phyloP scores from a whole-genome alignment of 2,888 invertebrate genomes.

The Melieria omissa region DNA sequence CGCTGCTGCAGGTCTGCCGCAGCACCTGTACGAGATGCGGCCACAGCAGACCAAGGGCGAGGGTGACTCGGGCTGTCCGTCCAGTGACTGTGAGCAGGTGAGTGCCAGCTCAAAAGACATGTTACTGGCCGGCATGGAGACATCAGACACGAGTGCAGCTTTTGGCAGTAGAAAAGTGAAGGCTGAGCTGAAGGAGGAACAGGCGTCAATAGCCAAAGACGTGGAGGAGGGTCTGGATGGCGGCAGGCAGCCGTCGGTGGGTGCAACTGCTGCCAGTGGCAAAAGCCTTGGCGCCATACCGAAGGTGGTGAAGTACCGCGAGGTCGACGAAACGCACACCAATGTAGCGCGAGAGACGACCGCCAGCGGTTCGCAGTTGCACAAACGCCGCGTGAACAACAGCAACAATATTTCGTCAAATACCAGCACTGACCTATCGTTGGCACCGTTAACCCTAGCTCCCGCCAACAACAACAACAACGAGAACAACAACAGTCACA shows the following conservation, averaged over 20 bases:
- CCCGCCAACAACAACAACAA: slow-evolving; percentile 52
- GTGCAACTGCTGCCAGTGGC: slow-evolving; percentile 39
- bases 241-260: slow-evolving; percentile 32
- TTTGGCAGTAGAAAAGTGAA: slow-evolving; percentile 59
- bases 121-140: slow-evolving; percentile 68
- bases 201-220: slow-evolving; percentile 10
- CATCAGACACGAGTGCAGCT: slow-evolving; percentile 50
- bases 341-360: background rate
- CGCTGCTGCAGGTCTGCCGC: slow-evolving; percentile 22
- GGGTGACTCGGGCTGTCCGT: slow-evolving; percentile 68
- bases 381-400: slow-evolving; percentile 54
- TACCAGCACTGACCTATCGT: slow-evolving; percentile 11
- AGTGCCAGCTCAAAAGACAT: slow-evolving; percentile 80
- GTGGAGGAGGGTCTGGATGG: slow-evolving; percentile 31
- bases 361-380: slow-evolving; percentile 42
- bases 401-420: slow-evolving; percentile 41
- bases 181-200: slow-evolving; percentile 49
- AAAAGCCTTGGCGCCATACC: slow-evolving; percentile 68
- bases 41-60: slow-evolving; percentile 53
- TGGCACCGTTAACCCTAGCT: slow-evolving; percentile 43
- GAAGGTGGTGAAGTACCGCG: slow-evolving; percentile 64
- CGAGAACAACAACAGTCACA: slow-evolving; percentile 65
- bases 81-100: slow-evolving; percentile 70
- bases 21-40: slow-evolving; percentile 31
- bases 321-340: slow-evolving; percentile 54